Conservation (phyloP, 2,797 vertebrate species). For the Paratrypauchen microcephalus region DNA sequence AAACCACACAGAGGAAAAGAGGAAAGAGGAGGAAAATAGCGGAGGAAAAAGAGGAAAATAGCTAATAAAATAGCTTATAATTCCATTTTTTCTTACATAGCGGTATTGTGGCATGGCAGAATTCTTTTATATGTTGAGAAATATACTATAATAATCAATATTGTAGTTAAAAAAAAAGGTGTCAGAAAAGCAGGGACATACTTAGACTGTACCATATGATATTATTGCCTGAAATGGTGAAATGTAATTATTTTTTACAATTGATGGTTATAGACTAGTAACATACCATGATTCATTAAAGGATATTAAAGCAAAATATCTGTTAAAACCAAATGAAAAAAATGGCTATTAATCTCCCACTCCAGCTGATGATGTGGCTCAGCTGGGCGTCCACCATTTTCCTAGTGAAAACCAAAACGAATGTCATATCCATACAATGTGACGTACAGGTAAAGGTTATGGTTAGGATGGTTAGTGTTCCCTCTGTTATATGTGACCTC, state of each 20-base stretch:
- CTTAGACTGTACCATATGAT: too few relatives aligned
- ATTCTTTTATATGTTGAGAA: background rate
- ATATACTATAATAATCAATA: too few relatives aligned
- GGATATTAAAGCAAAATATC: background rate
- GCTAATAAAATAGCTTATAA: background rate
- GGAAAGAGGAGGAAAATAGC: too few relatives aligned
- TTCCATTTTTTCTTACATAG: too few relatives aligned
- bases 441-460: background rate
- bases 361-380: slow-evolving; percentile 57
- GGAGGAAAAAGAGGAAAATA: too few relatives aligned
- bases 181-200: too few relatives aligned
- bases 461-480: background rate
- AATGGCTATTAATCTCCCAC: slow-evolving; percentile 27
- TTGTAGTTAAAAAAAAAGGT: too few relatives aligned
- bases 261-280: too few relatives aligned
- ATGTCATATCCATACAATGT: slow-evolving; percentile 14
- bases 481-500: background rate
- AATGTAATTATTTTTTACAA: too few relatives aligned
- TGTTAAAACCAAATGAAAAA: background rate
- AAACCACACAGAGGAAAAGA: background rate
- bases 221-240: too few relatives aligned
- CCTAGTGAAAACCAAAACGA: slow-evolving; percentile 46
- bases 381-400: slow-evolving; percentile 58
- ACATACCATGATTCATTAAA: background rate
- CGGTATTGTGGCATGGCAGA: background rate